phyloP scores from a whole-genome alignment of 2,113 vertebrate species.

The Oreochromis spilurus region DNA sequence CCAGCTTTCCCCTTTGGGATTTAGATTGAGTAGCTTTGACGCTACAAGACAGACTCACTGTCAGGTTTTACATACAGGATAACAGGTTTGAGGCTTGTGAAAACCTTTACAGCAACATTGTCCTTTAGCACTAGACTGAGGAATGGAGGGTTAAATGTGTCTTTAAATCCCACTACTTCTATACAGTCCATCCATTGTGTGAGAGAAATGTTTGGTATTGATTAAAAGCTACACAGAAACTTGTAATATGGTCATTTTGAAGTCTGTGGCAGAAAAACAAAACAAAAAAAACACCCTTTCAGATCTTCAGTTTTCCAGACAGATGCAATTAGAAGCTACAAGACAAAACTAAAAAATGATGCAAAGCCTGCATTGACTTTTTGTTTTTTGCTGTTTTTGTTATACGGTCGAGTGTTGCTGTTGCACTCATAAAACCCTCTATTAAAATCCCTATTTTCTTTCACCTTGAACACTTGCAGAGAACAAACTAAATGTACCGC shows the following conservation, averaged over 20 bases:
- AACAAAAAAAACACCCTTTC: background rate
- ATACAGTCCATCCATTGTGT: background rate
- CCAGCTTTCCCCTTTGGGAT: background rate
- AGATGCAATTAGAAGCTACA: background rate
- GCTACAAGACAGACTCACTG: background rate
- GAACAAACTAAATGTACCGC: background rate
- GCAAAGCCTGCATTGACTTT: background rate
- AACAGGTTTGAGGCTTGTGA: background rate
- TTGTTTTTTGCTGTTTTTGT: background rate
- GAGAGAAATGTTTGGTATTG: background rate
- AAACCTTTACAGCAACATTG: background rate
- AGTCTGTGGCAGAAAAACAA: background rate
- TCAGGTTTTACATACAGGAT: background rate
- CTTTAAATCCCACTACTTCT: background rate
- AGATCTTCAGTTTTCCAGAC: background rate
- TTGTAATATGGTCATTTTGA: background rate
- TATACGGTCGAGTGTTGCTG: background rate
- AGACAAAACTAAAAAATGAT: background rate
- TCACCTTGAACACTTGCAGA: background rate
- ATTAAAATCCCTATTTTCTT: background rate
- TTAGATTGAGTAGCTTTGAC: background rate
- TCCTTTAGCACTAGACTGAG: background rate
- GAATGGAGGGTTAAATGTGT: background rate
- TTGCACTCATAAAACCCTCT: background rate
- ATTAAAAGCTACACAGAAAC: background rate